Conservation (phyloP, 2,797 vertebrate genomes). For the Lophotriccus pileatus region DNA sequence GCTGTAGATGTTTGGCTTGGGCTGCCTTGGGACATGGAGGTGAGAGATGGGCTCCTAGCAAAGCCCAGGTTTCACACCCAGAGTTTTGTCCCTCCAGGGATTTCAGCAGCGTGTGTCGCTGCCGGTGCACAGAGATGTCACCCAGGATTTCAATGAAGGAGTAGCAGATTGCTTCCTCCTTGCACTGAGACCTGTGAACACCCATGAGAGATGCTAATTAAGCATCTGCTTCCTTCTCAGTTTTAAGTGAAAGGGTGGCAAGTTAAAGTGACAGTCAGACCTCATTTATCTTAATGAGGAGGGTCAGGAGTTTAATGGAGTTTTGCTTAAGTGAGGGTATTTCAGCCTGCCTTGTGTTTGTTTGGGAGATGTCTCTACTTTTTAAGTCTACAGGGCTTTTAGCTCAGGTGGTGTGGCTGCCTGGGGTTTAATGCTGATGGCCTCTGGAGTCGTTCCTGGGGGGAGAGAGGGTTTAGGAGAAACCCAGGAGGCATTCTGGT, state of each 20-base stretch:
- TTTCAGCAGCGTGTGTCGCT: accelerated
- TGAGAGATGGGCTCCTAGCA: background rate
- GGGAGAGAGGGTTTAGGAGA: background rate
- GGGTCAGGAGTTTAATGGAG: slow-evolving; percentile 20
- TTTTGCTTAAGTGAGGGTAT: background rate
- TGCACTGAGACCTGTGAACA: slow-evolving; percentile 8
- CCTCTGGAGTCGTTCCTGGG: background rate
- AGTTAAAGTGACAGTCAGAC: slow-evolving; percentile 50
- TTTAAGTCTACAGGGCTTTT: background rate
- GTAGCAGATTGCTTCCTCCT: slow-evolving; percentile 29
- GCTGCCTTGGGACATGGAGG: background rate
- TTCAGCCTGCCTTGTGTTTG: background rate
- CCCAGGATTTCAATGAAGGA: background rate
- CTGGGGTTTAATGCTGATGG: background rate
- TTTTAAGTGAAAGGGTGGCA: slow-evolving; percentile 33
- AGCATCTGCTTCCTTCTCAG: slow-evolving; percentile 52
- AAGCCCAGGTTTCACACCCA: background rate
- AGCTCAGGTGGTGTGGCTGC: background rate
- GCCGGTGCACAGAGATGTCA: background rate
- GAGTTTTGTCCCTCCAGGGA: background rate
- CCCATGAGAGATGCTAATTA: slow-evolving; percentile 41
- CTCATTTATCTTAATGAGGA: slow-evolving; percentile 47
- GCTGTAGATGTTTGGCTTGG: background rate
- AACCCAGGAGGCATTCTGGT: background rate
- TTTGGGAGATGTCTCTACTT: background rate